Evolutionary conservation across 2,888 invertebrate species (phyloP).

Genomic region (Caenorhabditis parvicauda): DNA sequence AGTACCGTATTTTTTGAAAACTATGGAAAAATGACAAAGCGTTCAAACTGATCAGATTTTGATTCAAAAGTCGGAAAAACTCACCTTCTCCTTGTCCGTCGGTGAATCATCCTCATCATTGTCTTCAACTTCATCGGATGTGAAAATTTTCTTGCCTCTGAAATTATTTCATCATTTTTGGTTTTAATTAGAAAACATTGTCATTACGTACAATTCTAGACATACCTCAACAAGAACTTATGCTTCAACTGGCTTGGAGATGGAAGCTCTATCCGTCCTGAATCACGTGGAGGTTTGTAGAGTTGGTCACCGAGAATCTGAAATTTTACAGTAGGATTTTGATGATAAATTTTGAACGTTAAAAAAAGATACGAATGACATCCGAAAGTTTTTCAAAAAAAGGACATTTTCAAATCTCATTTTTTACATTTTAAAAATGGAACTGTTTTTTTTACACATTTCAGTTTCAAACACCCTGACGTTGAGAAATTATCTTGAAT

Average conservation of each 20-base stretch:
- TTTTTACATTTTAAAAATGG: not conserved
- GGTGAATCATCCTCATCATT: conserved; percentile 40
- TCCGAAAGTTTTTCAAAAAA: not conserved
- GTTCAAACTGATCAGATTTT: too few species aligned
- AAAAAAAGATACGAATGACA: too few species aligned
- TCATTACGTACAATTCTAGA: not conserved
- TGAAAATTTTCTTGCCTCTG: conserved; percentile 42
- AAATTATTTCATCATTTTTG: too few species aligned
- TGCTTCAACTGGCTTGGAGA: conserved; percentile 57
- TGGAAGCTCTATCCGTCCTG: conserved; percentile 60
- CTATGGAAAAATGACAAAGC: too few species aligned
- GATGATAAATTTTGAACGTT: too few species aligned
- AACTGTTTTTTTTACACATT: not conserved
- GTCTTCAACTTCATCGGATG: conserved; percentile 39
- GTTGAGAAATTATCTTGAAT: not conserved
- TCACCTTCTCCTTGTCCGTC: conserved; percentile 20
- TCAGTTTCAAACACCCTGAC: not conserved
- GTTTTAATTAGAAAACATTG: not conserved
- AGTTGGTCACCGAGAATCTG: conserved; percentile 65
- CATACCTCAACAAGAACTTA: conserved; percentile 54
- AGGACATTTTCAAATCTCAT: not conserved
- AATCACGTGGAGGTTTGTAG: conserved; percentile 64
- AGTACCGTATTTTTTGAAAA: too few species aligned
- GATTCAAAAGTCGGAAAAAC: not conserved
- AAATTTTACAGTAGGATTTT: conserved; percentile 3